Conservation (phyloP, 2,888 invertebrate species). For the Cantharis rufa region DNA sequence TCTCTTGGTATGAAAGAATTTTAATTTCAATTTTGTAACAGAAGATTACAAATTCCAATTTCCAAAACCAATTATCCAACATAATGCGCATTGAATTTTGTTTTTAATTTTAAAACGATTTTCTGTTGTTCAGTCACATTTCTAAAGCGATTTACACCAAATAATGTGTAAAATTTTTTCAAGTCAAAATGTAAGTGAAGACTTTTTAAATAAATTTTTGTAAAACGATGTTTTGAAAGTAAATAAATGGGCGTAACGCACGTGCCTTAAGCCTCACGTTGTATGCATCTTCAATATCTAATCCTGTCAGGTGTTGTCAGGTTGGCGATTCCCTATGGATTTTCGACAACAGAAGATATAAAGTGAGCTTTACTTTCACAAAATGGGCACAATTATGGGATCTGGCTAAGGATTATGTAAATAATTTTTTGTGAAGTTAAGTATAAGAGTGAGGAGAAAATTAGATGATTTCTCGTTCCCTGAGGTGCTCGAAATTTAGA, state of each 20-base stretch:
- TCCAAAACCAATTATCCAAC: background rate
- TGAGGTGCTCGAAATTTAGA: too few species aligned
- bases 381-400: background rate
- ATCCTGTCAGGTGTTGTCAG: constrained; percentile 25
- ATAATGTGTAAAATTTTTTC: background rate
- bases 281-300: background rate
- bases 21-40: background rate
- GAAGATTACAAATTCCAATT: background rate
- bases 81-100: background rate
- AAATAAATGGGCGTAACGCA: constrained; percentile 8
- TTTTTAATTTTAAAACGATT: background rate
- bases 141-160: background rate
- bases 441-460: too few species aligned
- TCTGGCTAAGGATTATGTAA: background rate
- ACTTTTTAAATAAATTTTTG: background rate
- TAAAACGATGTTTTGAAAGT: background rate
- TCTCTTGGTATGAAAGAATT: background rate
- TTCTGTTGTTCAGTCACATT: background rate
- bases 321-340: background rate
- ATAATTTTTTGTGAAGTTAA: too few species aligned
- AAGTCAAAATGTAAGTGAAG: background rate
- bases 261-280: constrained; percentile 15
- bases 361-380: background rate
- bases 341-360: background rate
- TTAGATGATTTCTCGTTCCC: too few species aligned